Base-by-base conservation (phyloP, 1,140 invertebrate genomes). In the Lamellibrachia luymesi region DNA sequence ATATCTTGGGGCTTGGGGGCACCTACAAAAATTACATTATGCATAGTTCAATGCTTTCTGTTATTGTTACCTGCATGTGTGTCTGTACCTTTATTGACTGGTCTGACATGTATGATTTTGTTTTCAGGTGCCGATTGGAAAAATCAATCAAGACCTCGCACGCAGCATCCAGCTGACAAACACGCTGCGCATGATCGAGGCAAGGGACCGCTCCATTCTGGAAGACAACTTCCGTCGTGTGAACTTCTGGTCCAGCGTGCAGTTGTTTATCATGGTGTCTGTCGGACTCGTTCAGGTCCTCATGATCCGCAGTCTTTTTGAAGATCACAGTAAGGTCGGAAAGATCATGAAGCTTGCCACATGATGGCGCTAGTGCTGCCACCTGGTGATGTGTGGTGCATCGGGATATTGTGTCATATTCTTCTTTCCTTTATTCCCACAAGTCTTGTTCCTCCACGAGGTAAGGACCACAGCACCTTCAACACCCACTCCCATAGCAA, bases 141-240 rank as follows among this genome's bases (percentile, higher is more conserved):
- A 96, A 94, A 97, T 98, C 2, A 96, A 97, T 27, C 95, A 96
- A 64, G 96, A 97, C 95, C 94, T 98, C 50, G 97, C 97, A 7
- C 97, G 97, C 94, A 97, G 97, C 0, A 95, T 97, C 27, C 97
- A 98, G 93, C 94, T 98, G 92, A 98, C 98, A 96, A 98, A 98
- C 94, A 95, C 97, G 89, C 96, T 98, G 90, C 97, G 97, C 38
- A 97, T 98, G 1, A 97, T 97, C 94, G 98, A 98, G 96, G 97
- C 98, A 0, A 95, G 98, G 64, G 98, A 98, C 96, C 97, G 98
- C 93, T 98, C 98, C 96, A 94, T 98, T n/a, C 97, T 97, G 0
- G 98, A 98, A 95, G 97, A 97, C 27, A 98, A 97, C 95, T 98
- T 97, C 96, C 97, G 96, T 94, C 97, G 97, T 94, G 98, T 98